Evolutionary conservation across 1,140 invertebrate species (phyloP).

Genomic region (Brachionus rubens): DNA sequence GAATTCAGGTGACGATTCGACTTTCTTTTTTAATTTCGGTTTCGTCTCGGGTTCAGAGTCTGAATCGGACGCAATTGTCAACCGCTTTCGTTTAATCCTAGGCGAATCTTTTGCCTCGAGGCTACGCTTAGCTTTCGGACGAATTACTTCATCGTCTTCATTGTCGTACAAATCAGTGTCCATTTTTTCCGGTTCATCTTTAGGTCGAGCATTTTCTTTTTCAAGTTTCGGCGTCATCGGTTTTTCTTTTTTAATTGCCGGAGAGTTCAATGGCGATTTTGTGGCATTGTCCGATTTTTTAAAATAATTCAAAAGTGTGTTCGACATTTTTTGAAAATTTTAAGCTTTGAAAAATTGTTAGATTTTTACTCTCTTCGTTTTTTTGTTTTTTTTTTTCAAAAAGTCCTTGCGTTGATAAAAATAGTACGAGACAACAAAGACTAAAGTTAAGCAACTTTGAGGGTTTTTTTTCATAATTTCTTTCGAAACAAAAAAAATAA

Average conservation of each 20-base stretch:
- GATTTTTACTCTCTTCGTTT: not conserved
- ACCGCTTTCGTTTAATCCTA: not conserved
- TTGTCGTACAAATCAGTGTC: conserved; percentile 10
- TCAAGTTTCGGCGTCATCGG: not conserved
- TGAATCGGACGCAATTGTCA: conserved; percentile 7
- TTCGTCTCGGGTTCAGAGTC: conserved; percentile 17
- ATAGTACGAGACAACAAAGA: not conserved
- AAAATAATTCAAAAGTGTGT: conserved; percentile 43
- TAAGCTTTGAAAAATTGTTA: not conserved
- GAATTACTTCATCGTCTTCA: not conserved
- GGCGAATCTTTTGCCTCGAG: not conserved
- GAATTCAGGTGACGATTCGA: not conserved
- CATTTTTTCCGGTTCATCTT: conserved; percentile 25
- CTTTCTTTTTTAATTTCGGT: conserved; percentile 3
- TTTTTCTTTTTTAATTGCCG: conserved; percentile 7
- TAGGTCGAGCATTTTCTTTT: conserved; percentile 23
- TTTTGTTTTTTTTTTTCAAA: not conserved
- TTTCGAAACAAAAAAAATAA: not conserved
- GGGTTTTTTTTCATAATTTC: no score
- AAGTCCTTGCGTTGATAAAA: no score
- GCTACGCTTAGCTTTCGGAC: not conserved
- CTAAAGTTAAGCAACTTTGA: not conserved
- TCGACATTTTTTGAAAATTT: conserved; percentile 17
- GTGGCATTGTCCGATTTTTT: conserved; percentile 20
- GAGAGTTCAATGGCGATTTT: not conserved